Evolutionary conservation across 1,140 invertebrate genomes (phyloP).

Genomic region (Portunus trituberculatus): DNA sequence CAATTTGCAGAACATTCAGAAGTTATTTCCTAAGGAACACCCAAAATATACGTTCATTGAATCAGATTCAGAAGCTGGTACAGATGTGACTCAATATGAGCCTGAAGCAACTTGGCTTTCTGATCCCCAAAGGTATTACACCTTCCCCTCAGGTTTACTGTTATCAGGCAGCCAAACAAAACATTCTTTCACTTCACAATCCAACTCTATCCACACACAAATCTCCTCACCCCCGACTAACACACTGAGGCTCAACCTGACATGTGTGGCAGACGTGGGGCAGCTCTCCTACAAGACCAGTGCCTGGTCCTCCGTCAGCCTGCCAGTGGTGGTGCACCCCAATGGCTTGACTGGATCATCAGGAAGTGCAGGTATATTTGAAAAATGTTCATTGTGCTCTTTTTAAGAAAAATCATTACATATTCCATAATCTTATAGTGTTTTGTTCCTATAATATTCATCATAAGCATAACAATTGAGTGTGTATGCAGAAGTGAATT

Average conservation of each 20-base stretch:
- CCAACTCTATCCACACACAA: background rate
- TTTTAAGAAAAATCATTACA: background rate
- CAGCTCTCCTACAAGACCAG: slow-evolving; percentile 14
- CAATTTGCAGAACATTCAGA: slow-evolving; percentile 25
- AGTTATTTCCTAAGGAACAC: background rate
- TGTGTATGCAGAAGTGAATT: background rate
- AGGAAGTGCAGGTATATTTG: slow-evolving; percentile 33
- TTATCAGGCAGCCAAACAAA: background rate
- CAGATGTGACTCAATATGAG: background rate
- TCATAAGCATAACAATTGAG: background rate
- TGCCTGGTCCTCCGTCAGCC: background rate
- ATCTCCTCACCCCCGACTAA: background rate
- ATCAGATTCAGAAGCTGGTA: background rate
- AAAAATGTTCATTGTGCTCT: background rate
- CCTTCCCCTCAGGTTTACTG: background rate
- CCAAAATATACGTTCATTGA: background rate
- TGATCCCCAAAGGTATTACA: background rate
- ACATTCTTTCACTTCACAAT: background rate
- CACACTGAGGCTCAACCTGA: background rate
- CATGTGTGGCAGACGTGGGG: slow-evolving; percentile 34
- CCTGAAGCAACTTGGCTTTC: background rate
- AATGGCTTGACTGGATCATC: background rate
- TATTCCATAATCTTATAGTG: background rate
- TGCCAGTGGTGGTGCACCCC: background rate
- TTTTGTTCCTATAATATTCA: background rate